Base-by-base conservation (phyloP, 2,113 vertebrate genomes). In the Vulpes vulpes region DNA sequence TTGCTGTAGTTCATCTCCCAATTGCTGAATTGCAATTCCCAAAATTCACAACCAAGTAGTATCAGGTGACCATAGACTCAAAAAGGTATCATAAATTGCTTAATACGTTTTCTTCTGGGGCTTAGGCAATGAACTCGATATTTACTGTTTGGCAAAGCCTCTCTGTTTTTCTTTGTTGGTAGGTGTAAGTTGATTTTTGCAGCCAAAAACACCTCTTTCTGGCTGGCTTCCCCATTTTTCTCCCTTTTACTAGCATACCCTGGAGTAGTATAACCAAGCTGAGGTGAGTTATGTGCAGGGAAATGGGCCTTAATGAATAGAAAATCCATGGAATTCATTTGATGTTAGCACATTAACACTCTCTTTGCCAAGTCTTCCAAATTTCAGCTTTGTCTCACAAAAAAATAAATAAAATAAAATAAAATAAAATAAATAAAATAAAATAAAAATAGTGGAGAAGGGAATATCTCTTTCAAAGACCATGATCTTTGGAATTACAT, bases 281-380 rank as follows among this genome's bases (percentile, higher is more conserved):
- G 96, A 98, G 98, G 98, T 98, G 98, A 99, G 98, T 99, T 98
- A 99, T 97, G 97, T 92, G 97, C 62, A 60, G 97, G 98, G 98
- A 98, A 99, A 99, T 98, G 67, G 76, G 92, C 90, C 98, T 98
- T 98, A 99, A 98, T 98, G 98, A 99, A 98, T 91, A 99, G 98
- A 99, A 98, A 98, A 98, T 97, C 98, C 98, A 0, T 97, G 98
- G 98, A 99, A 99, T 99, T 98, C 98, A 98, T 98, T 98, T 99
- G 98, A 98, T 98, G 98, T 98, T 99, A 98, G 98, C 99, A 99
- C 98, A 98, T 99, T 98, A 99, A 98, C 98, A 94, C 98, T 98
- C 95, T 97, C 98, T 97, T 97, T 98, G 97, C 96, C 83, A 98
- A 99, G 79, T 97, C 96, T 95, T 97, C 95, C 97, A 98, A 97